Base-by-base conservation (phyloP, 1,140 invertebrate species). In the Nephotettix cincticeps region DNA sequence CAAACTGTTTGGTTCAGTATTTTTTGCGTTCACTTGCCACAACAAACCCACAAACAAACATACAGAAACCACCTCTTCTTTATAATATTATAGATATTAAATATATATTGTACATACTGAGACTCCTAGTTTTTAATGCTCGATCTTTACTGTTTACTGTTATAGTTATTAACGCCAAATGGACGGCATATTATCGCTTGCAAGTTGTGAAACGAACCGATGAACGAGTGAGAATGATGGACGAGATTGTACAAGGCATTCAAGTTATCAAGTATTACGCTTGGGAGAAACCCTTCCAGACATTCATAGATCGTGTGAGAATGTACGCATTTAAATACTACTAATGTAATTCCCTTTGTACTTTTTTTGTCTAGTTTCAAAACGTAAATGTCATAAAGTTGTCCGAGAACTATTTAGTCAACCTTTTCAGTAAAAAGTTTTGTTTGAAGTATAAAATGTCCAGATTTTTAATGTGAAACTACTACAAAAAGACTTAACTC, bases 241-340 rank as follows among this genome's bases (percentile, higher is more conserved):
- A 88, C 75, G 93, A 95, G 81, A 87, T 95, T 25, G 88, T 94
- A 1, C 82, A 82, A 47, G 89, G 88, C 0, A 87, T 90, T 51
- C 86, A 93, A 80, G 90, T 95, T 0, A 91, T 94, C 71, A 94
- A 94, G 80, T 91, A 93, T 89, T 91, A 91, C 75, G 87, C 89
- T 0, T 92, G 90, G 90, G 90, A 92, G 75, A 88, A 87, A 74
- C 87, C 89, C 0, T 92, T 91, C 73, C 85, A 86, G 27, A 82
- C 84, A n/a, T 74, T 91, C 1, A 83, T 91, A 1, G 80, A 84
- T n/a, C 65, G 82, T 0, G 86, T 87, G 0, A 80, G 90, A 69
- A 81, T 81, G 88, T 89, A 80, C 81, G 81, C 81, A 61, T 25
- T 70, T n/a, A n/a, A n/a, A n/a, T n/a, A n/a, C n/a, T n/a, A n/a